Evolutionary conservation across 2,888 invertebrate genomes (phyloP).

Genomic region (Tetranychus truncatus): DNA sequence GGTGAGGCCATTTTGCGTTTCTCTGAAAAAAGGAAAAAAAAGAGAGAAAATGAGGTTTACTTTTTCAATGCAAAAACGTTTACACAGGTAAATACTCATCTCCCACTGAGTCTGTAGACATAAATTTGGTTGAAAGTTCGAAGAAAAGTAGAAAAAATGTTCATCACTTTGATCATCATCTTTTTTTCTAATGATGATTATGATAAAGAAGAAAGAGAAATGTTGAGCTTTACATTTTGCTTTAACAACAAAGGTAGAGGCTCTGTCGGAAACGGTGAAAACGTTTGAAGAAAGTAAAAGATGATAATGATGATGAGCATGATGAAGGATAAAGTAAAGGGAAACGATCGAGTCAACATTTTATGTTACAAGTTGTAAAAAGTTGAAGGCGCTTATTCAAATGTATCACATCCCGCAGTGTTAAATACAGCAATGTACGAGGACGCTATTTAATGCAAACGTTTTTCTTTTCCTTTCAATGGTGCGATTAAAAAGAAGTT

Average conservation of each 20-base stretch:
- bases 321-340: neutral
- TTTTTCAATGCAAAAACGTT: no score
- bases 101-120: neutral
- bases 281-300: neutral
- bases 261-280: neutral
- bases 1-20: no score
- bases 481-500: neutral
- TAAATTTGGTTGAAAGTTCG: conserved; percentile 3
- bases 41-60: no score
- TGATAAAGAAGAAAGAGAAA: neutral
- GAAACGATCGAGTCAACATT: neutral
- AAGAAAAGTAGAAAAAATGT: neutral
- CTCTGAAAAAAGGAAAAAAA: no score
- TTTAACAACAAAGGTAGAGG: neutral
- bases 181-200: neutral
- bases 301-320: neutral
- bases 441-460: neutral
- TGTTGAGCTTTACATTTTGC: neutral
- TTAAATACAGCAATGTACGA: neutral
- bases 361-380: neutral
- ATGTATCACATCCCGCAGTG: neutral
- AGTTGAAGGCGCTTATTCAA: neutral
- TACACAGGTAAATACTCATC: neutral
- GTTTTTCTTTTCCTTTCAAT: neutral
- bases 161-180: neutral